Evolutionary conservation across 2,797 vertebrate genomes (phyloP).

Genomic region (Gadopsis marmoratus): DNA sequence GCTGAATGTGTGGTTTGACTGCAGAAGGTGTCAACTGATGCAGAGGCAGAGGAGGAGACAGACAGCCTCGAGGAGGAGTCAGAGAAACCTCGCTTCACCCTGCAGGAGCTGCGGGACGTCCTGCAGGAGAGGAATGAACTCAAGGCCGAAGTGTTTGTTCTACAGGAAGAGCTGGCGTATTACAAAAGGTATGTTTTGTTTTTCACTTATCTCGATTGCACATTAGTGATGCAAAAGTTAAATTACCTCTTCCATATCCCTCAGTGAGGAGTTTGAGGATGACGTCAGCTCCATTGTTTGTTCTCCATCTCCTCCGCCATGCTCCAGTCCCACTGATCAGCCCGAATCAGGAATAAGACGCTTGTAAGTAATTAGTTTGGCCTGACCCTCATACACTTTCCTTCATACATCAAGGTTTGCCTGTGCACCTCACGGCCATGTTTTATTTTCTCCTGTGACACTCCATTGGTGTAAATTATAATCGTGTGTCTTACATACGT

Average conservation of each 20-base stretch:
- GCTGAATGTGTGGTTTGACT: slow-evolving; percentile 57
- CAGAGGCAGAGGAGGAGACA: slow-evolving; percentile 66
- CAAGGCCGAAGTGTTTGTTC: slow-evolving; percentile 92
- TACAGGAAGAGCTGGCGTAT: slow-evolving; percentile 93
- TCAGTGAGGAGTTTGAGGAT: slow-evolving; percentile 91
- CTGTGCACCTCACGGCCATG: background rate
- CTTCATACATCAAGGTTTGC: background rate
- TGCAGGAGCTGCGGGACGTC: slow-evolving; percentile 93
- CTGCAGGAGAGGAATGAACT: slow-evolving; percentile 94
- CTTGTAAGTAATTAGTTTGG: slow-evolving; percentile 87
- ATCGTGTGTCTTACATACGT: slow-evolving; percentile 4
- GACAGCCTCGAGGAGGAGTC: slow-evolving; percentile 84
- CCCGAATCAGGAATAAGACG: slow-evolving; percentile 94
- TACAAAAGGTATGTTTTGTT: slow-evolving; percentile 87
- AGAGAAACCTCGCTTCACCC: slow-evolving; percentile 91
- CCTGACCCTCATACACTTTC: background rate
- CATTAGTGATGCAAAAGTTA: background rate
- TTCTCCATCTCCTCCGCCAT: slow-evolving; percentile 65
- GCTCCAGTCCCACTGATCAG: slow-evolving; percentile 79
- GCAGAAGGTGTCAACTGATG: slow-evolving; percentile 74
- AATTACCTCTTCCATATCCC: slow-evolving; percentile 26
- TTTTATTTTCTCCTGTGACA: background rate
- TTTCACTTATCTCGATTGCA: background rate
- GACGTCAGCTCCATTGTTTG: slow-evolving; percentile 79
- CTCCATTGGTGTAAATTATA: background rate